These are phyloP conservation scores for Keiferia lycopersicella DNA, from an alignment of 2,888 invertebrate genomes.

Conservation along the genomic window DNA sequence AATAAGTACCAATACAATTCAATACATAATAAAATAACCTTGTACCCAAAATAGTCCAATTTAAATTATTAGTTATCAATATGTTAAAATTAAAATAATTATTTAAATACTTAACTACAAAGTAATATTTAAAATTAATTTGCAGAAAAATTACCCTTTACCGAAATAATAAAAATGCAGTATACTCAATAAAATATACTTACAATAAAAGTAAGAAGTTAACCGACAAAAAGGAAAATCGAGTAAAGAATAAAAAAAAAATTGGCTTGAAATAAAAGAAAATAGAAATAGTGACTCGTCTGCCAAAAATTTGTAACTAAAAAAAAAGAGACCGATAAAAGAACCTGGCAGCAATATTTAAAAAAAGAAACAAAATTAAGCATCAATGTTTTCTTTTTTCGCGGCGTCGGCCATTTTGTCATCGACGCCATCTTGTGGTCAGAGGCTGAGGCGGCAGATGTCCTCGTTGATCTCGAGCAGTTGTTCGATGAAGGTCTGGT, in stretches of 20 bases:
- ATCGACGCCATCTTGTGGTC: constrained; percentile 49
- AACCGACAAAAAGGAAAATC: background rate
- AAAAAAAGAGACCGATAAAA: too few relatives aligned
- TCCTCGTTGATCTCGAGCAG: constrained; percentile 90
- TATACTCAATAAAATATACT: constrained; percentile 23
- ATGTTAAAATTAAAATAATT: constrained; percentile 36
- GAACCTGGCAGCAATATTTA: too few relatives aligned
- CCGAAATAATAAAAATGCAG: constrained; percentile 21
- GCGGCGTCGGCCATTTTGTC: constrained; percentile 49
- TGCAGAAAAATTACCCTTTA: constrained; percentile 21
- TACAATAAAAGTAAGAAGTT: background rate
- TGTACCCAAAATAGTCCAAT: constrained; percentile 26
- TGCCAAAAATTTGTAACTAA: background rate
- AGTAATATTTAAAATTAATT: constrained; percentile 38
- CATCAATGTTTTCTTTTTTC: constrained; percentile 25
- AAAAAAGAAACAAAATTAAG: background rate
- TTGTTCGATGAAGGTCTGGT: constrained; percentile 88
- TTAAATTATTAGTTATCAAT: constrained; percentile 37
- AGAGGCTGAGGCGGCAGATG: constrained; percentile 88
- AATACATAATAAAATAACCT: constrained; percentile 24
- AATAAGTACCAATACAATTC: constrained; percentile 34
- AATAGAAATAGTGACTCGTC: background rate
- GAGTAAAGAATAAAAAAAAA: background rate
- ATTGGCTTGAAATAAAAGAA: background rate
- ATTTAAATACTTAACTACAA: constrained; percentile 39